These are phyloP conservation scores for Argentina silus DNA, from an alignment of 2,797 vertebrate species.

Conservation along the genomic window DNA sequence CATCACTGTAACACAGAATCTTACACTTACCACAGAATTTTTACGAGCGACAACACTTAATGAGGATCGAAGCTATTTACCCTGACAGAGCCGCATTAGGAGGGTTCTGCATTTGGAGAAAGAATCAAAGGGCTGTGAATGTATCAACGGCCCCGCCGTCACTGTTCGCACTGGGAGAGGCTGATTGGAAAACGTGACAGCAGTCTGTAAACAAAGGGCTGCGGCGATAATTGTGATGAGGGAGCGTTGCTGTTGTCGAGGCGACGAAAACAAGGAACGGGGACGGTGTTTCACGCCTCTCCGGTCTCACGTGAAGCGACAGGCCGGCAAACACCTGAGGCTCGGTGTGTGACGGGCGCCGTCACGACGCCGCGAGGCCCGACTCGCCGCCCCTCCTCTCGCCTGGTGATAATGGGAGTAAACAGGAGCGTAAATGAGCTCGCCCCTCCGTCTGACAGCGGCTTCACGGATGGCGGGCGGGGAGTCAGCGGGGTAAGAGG, in stretches of 20 bases:
- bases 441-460: constrained; percentile 44
- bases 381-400: constrained; percentile 7
- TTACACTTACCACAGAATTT: too few species aligned
- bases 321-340: constrained; percentile 4
- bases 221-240: not conserved
- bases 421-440: constrained; percentile 46
- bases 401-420: constrained; percentile 51
- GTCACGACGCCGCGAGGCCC: constrained; percentile 17
- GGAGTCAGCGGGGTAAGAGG: constrained; percentile 28
- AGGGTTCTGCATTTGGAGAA: too few species aligned
- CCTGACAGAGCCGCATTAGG: too few species aligned
- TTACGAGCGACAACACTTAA: too few species aligned
- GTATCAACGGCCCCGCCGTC: not conserved
- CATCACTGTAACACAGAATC: too few species aligned
- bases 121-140: too few species aligned
- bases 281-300: not conserved
- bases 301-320: constrained; percentile 4
- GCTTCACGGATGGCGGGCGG: constrained; percentile 40
- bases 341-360: constrained; percentile 19
- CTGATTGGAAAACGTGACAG: not conserved
- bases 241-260: not conserved
- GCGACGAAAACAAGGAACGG: not conserved
- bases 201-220: not conserved
- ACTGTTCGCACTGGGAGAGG: not conserved
- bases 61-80: too few species aligned